Base-by-base conservation (phyloP, 2,797 vertebrate genomes). In the Chiroxiphia lanceolata region DNA sequence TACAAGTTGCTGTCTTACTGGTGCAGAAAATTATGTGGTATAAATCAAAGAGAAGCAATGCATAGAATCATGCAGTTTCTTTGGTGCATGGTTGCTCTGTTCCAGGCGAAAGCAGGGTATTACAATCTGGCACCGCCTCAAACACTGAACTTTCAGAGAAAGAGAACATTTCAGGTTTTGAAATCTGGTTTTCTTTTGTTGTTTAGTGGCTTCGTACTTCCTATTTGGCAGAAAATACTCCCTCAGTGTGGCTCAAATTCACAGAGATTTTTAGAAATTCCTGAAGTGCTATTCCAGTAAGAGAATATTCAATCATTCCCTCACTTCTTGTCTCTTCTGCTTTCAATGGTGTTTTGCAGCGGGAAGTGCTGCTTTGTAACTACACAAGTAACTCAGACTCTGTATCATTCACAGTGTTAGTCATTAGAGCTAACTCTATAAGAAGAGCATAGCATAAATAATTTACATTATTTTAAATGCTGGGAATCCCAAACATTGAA, bases 401-500 rank as follows among this genome's bases (percentile, higher is more conserved):
- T 60, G 51, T 77, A 12, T 54, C n/a, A 36, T 77, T 61, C 20
- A 16, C 21, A 67, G 8, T 23, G 27, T 15, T 45, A 2, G 54
- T 56, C 29, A 31, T 71, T 16, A 56, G 8, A 45, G 15, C 15
- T 40, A 40, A 61, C 8, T 5, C 40, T 71, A 1, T 23, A 51
- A 34, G 6, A 85, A 21, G 26, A 38, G 33, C 27, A 34, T 13
- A 48, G 29, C 29, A 19, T 29, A 31, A 26, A 11, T 61, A 67
- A 50, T 25, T 40, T 50, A 31, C 0, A 1, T 45, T 1, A 3
- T 5, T 84, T 56, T 57, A 47, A 34, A 19, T 20, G 18, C 25
- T 8, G 19, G 31, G 7, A 77, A 7, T 23, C 40, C 19, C 0
- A 1, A 15, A 42, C 17, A 45, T 17, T 34, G 20, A 82, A 34